Conservation (phyloP, 1,140 invertebrate species). For the Piezodorus guildinii region DNA sequence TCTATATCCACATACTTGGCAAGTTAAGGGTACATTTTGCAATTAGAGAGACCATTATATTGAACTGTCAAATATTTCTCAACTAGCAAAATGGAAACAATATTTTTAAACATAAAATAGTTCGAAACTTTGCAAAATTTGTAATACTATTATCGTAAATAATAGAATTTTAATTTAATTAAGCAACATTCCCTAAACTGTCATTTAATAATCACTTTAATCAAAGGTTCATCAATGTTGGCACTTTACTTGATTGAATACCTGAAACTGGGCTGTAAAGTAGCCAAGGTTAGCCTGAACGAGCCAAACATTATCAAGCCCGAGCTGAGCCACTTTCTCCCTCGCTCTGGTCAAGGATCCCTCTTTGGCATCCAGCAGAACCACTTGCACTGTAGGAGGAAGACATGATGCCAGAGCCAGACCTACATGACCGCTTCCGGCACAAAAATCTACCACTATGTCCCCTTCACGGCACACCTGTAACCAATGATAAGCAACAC, state of each 20-base stretch:
- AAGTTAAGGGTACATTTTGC: too few species aligned
- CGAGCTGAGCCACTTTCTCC: slow-evolving; percentile 52
- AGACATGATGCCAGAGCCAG: slow-evolving; percentile 70
- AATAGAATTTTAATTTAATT: not conserved
- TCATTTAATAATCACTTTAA: too few species aligned
- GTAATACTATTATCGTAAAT: too few species aligned
- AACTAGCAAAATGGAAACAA: too few species aligned
- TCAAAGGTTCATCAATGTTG: too few species aligned
- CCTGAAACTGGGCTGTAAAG: slow-evolving; percentile 52
- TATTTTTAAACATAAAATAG: too few species aligned
- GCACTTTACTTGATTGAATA: slow-evolving; percentile 17
- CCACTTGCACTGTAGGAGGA: slow-evolving; percentile 62
- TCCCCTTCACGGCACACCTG: slow-evolving; percentile 32
- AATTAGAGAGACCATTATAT: too few species aligned
- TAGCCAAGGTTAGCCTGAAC: slow-evolving; percentile 83
- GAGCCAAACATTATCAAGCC: slow-evolving; percentile 62
- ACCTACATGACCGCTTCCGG: slow-evolving; percentile 84
- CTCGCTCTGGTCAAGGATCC: slow-evolving; percentile 66
- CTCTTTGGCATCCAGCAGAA: slow-evolving; percentile 88
- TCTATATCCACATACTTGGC: too few species aligned
- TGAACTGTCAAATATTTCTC: too few species aligned
- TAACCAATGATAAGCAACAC: too few species aligned
- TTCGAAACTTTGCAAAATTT: too few species aligned
- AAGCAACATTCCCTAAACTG: too few species aligned
- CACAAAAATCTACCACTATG: slow-evolving; percentile 87